A percentile compares a stretch with the other conserved stretches of the same genome.
Conservation (phyloP, 2,888 invertebrate species). For the Philonicus albiceps region DNA sequence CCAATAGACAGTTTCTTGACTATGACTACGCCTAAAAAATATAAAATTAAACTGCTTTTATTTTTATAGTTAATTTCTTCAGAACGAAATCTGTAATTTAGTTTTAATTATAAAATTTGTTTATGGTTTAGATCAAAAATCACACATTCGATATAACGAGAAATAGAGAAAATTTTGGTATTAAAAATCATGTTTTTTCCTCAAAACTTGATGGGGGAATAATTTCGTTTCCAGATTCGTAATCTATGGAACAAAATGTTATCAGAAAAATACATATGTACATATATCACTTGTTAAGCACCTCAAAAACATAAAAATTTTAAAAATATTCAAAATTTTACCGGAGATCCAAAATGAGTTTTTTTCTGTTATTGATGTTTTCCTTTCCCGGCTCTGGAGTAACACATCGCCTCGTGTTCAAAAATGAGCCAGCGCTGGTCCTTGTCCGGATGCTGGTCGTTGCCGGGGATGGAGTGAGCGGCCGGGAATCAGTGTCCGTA, state of each 20-base stretch:
- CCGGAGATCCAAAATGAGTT: slow-evolving; percentile 76
- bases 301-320: not conserved
- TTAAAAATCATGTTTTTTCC: no score
- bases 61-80: not conserved
- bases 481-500: slow-evolving; percentile 85
- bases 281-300: no score
- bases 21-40: slow-evolving; percentile 57
- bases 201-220: no score
- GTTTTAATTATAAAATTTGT: no score
- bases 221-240: no score
- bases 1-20: slow-evolving; percentile 66
- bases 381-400: slow-evolving; percentile 75
- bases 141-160: no score
- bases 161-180: no score
- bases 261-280: no score
- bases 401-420: slow-evolving; percentile 69
- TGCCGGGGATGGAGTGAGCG: slow-evolving; percentile 81
- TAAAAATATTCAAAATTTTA: slow-evolving; percentile 60
- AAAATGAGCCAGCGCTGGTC: slow-evolving; percentile 68
- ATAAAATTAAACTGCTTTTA: not conserved
- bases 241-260: no score
- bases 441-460: slow-evolving; percentile 76
- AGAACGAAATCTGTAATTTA: no score
- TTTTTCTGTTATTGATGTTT: slow-evolving; percentile 66
- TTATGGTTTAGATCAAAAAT: no score